A percentile compares a stretch with the other conserved stretches of the same genome.
These are phyloP conservation scores for Drosophila suboccidentalis DNA, from an alignment of 2,888 invertebrate genomes.

Conservation along the genomic window DNA sequence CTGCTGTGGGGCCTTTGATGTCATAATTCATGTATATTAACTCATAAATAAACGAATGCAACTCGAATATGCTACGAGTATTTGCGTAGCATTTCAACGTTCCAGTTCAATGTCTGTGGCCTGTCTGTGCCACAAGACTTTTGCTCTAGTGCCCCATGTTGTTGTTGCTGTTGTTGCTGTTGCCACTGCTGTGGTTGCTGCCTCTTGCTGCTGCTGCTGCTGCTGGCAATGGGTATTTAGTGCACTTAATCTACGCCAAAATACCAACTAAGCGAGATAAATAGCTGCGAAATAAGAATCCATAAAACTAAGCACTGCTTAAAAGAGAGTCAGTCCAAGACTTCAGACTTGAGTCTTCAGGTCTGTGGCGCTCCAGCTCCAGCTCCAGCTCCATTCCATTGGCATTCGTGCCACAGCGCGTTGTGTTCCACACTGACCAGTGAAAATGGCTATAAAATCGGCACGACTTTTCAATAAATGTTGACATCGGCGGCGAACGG, in stretches of 20 bases:
- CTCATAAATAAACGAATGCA: conserved; percentile 84
- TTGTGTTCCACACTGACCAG: conserved; percentile 39
- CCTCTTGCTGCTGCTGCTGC: conserved; percentile 30
- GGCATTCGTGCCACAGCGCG: conserved; percentile 38
- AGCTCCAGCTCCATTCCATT: conserved; percentile 10
- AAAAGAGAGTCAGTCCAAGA: conserved; percentile 9
- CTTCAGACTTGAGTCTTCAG: conserved; percentile 10
- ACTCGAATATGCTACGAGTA: conserved; percentile 65
- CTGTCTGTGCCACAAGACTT: conserved; percentile 47
- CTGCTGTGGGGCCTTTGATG: conserved; percentile 79
- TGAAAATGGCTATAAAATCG: conserved; percentile 84
- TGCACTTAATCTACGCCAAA: conserved; percentile 85
- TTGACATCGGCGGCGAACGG: conserved; percentile 81
- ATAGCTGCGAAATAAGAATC: conserved; percentile 83
- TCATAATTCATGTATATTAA: conserved; percentile 85
- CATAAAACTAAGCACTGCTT: conserved; percentile 72
- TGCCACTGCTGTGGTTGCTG: conserved; percentile 35
- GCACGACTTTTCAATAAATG: conserved; percentile 86
- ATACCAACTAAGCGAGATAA: conserved; percentile 82
- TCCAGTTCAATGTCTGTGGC: conserved; percentile 31
- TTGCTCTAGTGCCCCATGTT: conserved; percentile 42
- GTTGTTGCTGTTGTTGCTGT: conserved; percentile 10
- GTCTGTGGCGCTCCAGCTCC: conserved; percentile 35
- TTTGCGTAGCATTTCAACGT: conserved; percentile 26
- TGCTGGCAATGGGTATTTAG: conserved; percentile 76